phyloP scores from a whole-genome alignment of 1,140 invertebrate species.

The Prorops nasuta region DNA sequence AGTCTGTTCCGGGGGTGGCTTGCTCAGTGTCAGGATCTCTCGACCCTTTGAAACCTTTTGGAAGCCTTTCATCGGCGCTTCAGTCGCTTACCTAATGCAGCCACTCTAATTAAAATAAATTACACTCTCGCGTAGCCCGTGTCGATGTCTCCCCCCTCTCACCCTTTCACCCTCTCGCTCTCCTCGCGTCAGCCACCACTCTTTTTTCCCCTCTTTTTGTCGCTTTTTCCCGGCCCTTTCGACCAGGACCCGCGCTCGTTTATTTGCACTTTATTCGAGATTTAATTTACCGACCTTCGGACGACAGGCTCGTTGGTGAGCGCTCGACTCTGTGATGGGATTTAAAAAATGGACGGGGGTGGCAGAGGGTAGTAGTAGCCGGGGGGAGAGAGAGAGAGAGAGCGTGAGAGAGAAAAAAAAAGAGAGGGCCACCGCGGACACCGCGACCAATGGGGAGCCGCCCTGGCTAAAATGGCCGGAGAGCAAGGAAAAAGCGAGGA shows the following conservation, averaged over 20 bases:
- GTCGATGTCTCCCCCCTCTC: slow-evolving; percentile 11
- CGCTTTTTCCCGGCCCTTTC: slow-evolving; percentile 3
- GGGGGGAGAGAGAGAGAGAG: not conserved
- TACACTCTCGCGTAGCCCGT: slow-evolving; percentile 43
- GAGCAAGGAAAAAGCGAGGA: too few species aligned
- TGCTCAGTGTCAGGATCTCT: slow-evolving; percentile 36
- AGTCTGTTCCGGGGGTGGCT: slow-evolving; percentile 37
- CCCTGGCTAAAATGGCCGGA: too few species aligned
- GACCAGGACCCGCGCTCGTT: not conserved
- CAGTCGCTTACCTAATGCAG: slow-evolving; percentile 53
- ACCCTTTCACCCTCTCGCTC: slow-evolving; percentile 10
- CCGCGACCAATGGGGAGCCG: too few species aligned
- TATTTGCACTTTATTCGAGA: slow-evolving; percentile 39
- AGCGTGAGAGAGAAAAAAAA: not conserved
- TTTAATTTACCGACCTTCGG: slow-evolving; percentile 55
- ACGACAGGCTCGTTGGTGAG: slow-evolving; percentile 35
- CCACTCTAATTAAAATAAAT: slow-evolving; percentile 59
- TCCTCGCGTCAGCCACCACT: slow-evolving; percentile 2
- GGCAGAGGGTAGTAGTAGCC: slow-evolving; percentile 10
- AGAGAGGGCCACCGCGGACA: not conserved
- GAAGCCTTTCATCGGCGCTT: slow-evolving; percentile 47
- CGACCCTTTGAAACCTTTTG: slow-evolving; percentile 48
- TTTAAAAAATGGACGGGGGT: slow-evolving; percentile 35
- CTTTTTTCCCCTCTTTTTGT: slow-evolving; percentile 14
- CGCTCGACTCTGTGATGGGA: slow-evolving; percentile 43